Evolutionary conservation across 2,888 invertebrate genomes (phyloP), one percentile per base, ranked within the genome.

Genomic region (Acleris cristana): DNA sequence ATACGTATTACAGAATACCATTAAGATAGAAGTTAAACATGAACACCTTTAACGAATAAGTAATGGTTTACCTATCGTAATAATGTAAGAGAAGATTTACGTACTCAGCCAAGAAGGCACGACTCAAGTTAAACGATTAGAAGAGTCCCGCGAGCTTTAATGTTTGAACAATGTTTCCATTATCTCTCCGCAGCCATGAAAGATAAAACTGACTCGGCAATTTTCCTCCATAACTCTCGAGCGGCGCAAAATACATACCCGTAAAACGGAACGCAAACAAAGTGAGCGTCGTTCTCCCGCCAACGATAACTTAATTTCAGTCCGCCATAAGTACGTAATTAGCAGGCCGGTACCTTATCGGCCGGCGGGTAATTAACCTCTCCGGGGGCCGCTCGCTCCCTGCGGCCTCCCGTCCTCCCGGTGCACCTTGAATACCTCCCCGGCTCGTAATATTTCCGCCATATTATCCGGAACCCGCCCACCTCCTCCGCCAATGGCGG

Each of bases 311-410:
- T 90, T 92, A 92, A 92, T 92, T 92, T 91, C 91, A 87, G 91
- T 87, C 90, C 87, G 89, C 92, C 90, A 90, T 92, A 92, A 92
- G 92, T 92, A 91, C 89, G 90, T 92, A 92, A 92, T 92, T 92
- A 92, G 92, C 92, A 90, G 85, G 89, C 92, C 91, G 86, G 88
- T 92, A 91, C 91, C 92, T 92, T 92, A 92, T 92, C 92, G 89
- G 90, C 90, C 86, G 87, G 88, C 80, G 89, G 90, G 92, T 92
- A 92, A 92, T 92, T 92, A 92, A 92, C 92, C 92, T 92, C 86
- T 86, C 82, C 72, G 82, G 84, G 66, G 85, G 85, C 74, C 73
- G 74, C 78, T 71, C 72, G 72, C 71, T 74, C 78, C 78, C 78
- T 73, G 63, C 70, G 72, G 76, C 72, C 80, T 40, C 40, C 81